Conservation (phyloP, 1,140 invertebrate species). For the Aricia agestis region DNA sequence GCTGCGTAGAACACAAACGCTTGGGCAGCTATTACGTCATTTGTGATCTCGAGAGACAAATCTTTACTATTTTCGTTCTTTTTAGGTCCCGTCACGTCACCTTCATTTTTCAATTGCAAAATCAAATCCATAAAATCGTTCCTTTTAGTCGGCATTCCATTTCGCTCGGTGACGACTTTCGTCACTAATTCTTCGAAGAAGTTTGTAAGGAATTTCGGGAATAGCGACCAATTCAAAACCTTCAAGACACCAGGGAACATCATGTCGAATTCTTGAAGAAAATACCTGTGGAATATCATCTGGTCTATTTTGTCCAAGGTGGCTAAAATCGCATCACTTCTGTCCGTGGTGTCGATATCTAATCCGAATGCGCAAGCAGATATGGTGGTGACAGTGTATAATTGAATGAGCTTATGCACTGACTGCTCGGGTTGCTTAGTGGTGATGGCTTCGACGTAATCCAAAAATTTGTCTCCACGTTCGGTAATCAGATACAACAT, state of each 20-base stretch:
- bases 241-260: slow-evolving; percentile 43
- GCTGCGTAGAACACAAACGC: neutral
- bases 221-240: slow-evolving; percentile 32
- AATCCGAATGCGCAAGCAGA: slow-evolving; percentile 77
- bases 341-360: slow-evolving; percentile 59
- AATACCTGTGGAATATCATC: slow-evolving; percentile 27
- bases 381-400: slow-evolving; percentile 69
- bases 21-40: neutral
- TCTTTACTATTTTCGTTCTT: neutral
- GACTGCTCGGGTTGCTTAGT: slow-evolving; percentile 42
- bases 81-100: slow-evolving; percentile 5
- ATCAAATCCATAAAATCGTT: slow-evolving; percentile 22
- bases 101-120: slow-evolving; percentile 17
- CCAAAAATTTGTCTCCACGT: slow-evolving; percentile 47
- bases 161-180: neutral
- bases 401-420: slow-evolving; percentile 56
- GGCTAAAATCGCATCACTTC: slow-evolving; percentile 22
- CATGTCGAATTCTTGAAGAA: slow-evolving; percentile 37
- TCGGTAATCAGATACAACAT: slow-evolving; percentile 35
- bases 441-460: slow-evolving; percentile 34
- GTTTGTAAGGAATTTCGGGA: slow-evolving; percentile 29
- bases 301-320: slow-evolving; percentile 34
- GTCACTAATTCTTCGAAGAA: slow-evolving; percentile 37
- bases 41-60: neutral
- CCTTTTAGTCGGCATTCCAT: slow-evolving; percentile 8